Percentiles rank a stretch among this genome's conserved stretches.
phyloP scores from a whole-genome alignment of 2,888 invertebrate genomes.

The Mythimna impura region DNA sequence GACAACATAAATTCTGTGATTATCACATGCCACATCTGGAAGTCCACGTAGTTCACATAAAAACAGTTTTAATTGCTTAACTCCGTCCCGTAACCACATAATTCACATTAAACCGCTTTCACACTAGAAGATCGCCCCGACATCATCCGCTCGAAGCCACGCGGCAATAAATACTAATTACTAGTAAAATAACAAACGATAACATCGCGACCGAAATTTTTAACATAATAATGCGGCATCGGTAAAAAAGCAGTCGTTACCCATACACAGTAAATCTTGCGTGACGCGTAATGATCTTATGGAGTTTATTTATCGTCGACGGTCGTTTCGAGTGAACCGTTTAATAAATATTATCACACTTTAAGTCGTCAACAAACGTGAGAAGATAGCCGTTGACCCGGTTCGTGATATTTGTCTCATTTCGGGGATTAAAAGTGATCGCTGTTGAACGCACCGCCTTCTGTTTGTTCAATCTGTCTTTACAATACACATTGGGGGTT shows the following conservation, averaged over 20 bases:
- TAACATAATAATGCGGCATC: constrained; percentile 77
- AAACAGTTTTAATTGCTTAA: constrained; percentile 87
- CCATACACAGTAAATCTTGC: constrained; percentile 87
- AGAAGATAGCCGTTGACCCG: constrained; percentile 89
- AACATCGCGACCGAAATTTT: constrained; percentile 85
- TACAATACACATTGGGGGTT: constrained; percentile 84
- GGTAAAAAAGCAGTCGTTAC: constrained; percentile 80
- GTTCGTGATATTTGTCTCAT: constrained; percentile 89
- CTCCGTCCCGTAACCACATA: constrained; percentile 83
- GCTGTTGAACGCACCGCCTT: constrained; percentile 82
- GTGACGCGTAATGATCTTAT: constrained; percentile 87
- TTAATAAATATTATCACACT: constrained; percentile 90
- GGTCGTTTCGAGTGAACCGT: constrained; percentile 86
- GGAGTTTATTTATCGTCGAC: constrained; percentile 86
- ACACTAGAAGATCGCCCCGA: constrained; percentile 79
- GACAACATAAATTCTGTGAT: constrained; percentile 80
- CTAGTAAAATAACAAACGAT: constrained; percentile 87
- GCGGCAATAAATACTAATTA: constrained; percentile 89
- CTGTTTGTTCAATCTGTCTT: constrained; percentile 85
- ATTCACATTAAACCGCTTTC: constrained; percentile 83
- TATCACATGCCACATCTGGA: constrained; percentile 84
- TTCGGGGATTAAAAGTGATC: constrained; percentile 88
- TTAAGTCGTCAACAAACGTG: constrained; percentile 89
- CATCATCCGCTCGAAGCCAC: constrained; percentile 71
- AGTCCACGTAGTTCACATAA: constrained; percentile 80